Base-by-base conservation (phyloP, 2,113 vertebrate species). In the Gallinago jamesoni region DNA sequence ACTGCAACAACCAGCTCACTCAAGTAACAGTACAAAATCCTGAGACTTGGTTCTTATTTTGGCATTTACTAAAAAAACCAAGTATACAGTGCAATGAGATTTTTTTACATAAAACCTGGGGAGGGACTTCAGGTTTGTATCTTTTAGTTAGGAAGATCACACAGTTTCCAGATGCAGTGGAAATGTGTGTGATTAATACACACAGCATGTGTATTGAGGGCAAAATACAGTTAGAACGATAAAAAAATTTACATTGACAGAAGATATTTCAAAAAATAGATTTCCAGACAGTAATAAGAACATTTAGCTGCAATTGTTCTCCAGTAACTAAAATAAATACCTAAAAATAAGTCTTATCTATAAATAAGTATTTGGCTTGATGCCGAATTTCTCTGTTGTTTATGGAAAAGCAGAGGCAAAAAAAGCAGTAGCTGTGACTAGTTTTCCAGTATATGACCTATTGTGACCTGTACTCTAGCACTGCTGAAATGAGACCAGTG, bases 271-370 rank as follows among this genome's bases (percentile, higher is more conserved):
- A 84, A 72, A 94, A 95, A 93, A 91, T 70, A 92, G 60, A 86
- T 84, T 96, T 94, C 82, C 85, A 94, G 89, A 87, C 87, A 90
- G 66, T 85, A 94, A 18, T 80, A 82, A 84, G 94, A 90, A 87
- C 91, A 75, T 84, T 89, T 93, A 91, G 92, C 84, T 69, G 57
- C 73, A 90, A 94, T 94, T 97, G 96, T 97, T 96, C 91, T 95
- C 57, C 23, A 37, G 25, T 78, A 76, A 72, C 91, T 90, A 94
- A 96, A 96, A 96, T 95, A 96, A 94, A 91, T 60, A 83, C 63
- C 72, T 97, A 96, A 95, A 93, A 95, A 97, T 96, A 97, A 89
- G 41, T 82, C n/a, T 68, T 80, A 47, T 67, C 81, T 94, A 97
- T 93, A 96, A 97, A 97, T 96, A 96, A 84, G 15, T 73, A 10